These are phyloP conservation scores for Scaptomyza hsui DNA, from an alignment of 1,140 invertebrate species.

Conservation along the genomic window DNA sequence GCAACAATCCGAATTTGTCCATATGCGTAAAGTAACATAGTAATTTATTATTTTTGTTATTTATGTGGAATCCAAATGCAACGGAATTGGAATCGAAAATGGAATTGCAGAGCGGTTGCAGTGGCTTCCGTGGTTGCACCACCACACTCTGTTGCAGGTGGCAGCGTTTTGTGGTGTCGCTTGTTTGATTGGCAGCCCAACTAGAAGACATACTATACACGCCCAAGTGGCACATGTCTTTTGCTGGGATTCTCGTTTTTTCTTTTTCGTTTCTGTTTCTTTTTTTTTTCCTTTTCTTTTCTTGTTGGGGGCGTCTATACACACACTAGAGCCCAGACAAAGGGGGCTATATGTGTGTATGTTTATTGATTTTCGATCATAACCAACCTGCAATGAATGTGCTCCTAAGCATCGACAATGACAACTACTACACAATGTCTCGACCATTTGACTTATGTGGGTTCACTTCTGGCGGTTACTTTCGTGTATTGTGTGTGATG, in stretches of 20 bases:
- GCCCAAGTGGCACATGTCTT: slow-evolving; percentile 40
- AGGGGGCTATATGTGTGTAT: slow-evolving; percentile 39
- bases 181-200: background rate
- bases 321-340: slow-evolving; percentile 26
- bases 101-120: slow-evolving; percentile 23
- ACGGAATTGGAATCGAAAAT: slow-evolving; percentile 24
- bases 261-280: too few species aligned
- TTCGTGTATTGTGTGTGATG: background rate
- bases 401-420: slow-evolving; percentile 6
- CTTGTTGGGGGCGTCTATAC: slow-evolving; percentile 15
- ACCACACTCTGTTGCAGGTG: background rate
- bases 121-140: background rate
- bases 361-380: slow-evolving; percentile 77
- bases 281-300: too few species aligned
- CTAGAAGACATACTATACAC: background rate
- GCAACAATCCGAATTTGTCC: too few species aligned
- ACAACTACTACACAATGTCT: slow-evolving; percentile 25
- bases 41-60: too few species aligned
- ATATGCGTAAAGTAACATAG: too few species aligned
- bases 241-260: background rate
- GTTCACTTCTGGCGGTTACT: slow-evolving; percentile 1
- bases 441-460: slow-evolving; percentile 39
- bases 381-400: slow-evolving; percentile 69
- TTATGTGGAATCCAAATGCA: slow-evolving; percentile 24
- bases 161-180: background rate